Evolutionary conservation across 2,797 vertebrate genomes (phyloP), one percentile per base, ranked within the genome.

Genomic region (Coluber constrictor): DNA sequence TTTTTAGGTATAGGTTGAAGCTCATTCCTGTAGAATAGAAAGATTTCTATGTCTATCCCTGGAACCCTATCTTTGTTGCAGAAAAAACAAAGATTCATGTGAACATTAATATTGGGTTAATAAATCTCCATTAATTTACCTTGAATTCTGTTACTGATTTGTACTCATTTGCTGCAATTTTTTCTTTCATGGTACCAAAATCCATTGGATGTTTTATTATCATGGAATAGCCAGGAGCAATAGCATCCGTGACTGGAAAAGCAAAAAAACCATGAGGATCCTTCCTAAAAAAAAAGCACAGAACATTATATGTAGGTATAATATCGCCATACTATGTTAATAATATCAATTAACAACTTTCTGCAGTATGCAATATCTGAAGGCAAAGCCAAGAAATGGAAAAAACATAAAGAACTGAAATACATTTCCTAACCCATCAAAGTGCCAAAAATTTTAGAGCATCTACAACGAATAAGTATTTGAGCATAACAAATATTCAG

Each of bases 201-300:
- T 99, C 99, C 99, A 99, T 99, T 0, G 99, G 99, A 95, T 99
- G 99, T 90, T 99, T 99, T 97, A 99, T 99, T 96, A 99, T 99
- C 97, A 99, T 98, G 43, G 99, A 99, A 97, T 99, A 99, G 47
- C 99, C 99, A 12, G 99, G 99, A 93, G 99, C 99, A 9, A 99
- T 99, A 2, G 98, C 98, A 96, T 99, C 99, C 0, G 99, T 99
- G 91, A 99, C 99, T 54, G 99, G 99, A 97, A 98, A 99, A 92
- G 99, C 98, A 96, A 99, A 99, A 97, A 99, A 99, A 20, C 99
- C 99, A 93, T 99, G 99, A 93, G 98, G 98, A 95, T 99, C 99
- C 98, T 99, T 99, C 97, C 99, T 99, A 97, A 94, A 97, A 97
- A 79, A 83, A 79, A 32, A 66, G 12, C 91, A 93, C 66, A 92